phyloP scores from a whole-genome alignment of 2,888 invertebrate genomes.

The Drosophila kanekoi region DNA sequence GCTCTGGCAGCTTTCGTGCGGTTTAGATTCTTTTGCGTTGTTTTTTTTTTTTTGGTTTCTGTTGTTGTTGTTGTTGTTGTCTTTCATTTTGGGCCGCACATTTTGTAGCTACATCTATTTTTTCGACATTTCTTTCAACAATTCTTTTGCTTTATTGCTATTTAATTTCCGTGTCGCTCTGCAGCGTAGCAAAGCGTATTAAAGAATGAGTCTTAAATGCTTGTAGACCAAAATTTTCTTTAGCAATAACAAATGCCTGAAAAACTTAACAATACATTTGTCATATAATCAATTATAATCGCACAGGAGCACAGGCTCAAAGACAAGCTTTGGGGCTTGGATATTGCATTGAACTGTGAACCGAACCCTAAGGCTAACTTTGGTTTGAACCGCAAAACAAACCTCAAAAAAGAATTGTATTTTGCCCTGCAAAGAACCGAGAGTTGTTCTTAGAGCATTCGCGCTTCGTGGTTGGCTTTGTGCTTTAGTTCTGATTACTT shows the following conservation, averaged over 20 bases:
- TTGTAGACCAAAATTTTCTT: background rate
- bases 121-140: constrained; percentile 31
- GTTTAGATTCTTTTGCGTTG: constrained; percentile 55
- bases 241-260: background rate
- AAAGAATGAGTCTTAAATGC: constrained; percentile 13
- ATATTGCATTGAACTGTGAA: no score
- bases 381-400: no score
- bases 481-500: constrained; percentile 40
- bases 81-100: constrained; percentile 37
- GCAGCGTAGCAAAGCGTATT: constrained; percentile 10
- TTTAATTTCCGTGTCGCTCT: constrained; percentile 51
- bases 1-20: constrained; percentile 52
- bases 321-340: no score
- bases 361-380: no score
- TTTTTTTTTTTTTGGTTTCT: constrained; percentile 15
- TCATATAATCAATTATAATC: no score
- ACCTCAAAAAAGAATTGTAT: no score
- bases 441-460: constrained; percentile 15
- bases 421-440: no score
- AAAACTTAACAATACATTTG: background rate
- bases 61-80: constrained; percentile 23
- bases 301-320: no score
- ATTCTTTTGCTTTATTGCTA: constrained; percentile 37
- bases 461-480: constrained; percentile 7
- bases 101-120: constrained; percentile 46